Conservation (phyloP, 53 echinoderm and acorn worm species). For the Zoroaster sp. region DNA sequence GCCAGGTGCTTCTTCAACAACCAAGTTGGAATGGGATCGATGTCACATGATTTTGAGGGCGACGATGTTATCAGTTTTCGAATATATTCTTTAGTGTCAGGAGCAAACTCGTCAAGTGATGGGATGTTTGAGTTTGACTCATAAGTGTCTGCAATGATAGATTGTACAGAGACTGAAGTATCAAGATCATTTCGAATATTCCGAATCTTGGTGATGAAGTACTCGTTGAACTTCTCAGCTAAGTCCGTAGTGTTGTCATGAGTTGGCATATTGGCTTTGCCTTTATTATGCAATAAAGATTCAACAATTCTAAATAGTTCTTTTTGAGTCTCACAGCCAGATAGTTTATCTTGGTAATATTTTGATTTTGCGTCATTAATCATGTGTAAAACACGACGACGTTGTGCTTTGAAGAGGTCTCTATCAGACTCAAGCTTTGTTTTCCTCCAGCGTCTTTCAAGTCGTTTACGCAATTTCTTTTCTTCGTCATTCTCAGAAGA, state of each 20-base stretch:
- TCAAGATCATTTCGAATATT: slow-evolving; percentile 31
- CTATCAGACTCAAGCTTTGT: slow-evolving; percentile 14
- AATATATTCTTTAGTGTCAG: neutral
- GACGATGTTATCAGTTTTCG: neutral
- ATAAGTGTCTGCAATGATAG: neutral
- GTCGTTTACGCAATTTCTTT: slow-evolving; percentile 33
- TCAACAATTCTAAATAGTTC: neutral
- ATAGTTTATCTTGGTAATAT: slow-evolving; percentile 16
- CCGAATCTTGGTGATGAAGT: slow-evolving; percentile 19
- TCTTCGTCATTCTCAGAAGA: slow-evolving; percentile 33
- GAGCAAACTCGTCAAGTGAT: neutral
- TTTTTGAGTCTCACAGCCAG: neutral
- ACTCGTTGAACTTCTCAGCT: slow-evolving; percentile 2
- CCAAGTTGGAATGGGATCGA: slow-evolving; percentile 46
- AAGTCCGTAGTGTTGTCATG: neutral
- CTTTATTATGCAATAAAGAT: neutral
- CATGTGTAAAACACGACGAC: slow-evolving; percentile 21
- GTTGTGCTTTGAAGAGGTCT: slow-evolving; percentile 9
- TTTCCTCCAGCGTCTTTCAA: slow-evolving; percentile 42
- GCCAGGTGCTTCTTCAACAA: neutral
- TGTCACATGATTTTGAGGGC: slow-evolving; percentile 22
- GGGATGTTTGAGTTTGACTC: neutral
- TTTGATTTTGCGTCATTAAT: slow-evolving; percentile 22
- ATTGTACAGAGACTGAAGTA: neutral
- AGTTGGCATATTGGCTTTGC: slow-evolving; percentile 3